Evolutionary conservation across 2,113 vertebrate species (phyloP), one percentile per base, ranked within the genome.

Genomic region (Neomonachus schauinslandi): DNA sequence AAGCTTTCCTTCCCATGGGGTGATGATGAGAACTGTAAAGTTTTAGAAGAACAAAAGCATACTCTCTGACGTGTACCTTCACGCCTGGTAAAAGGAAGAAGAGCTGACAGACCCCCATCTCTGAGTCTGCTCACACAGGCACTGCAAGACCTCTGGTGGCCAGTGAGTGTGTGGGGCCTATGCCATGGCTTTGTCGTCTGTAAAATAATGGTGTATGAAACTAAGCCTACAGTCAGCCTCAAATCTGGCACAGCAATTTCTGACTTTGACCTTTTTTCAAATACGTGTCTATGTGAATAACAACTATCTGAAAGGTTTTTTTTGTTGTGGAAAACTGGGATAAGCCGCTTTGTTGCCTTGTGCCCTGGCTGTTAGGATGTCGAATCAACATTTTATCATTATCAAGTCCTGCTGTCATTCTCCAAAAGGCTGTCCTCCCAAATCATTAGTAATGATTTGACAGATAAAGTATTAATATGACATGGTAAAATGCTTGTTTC

Each of bases 291-390:
- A 26, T 51, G 88, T 91, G 72, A 88, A 80, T 61, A 91, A 80
- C 5, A 71, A 55, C 28, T 57, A 39, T 90, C 85, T 63, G 55
- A 84, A 97, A 65, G 87, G 28, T 36, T 81, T 82, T 81, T 82
- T 42, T 57, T 57, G 19, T 91, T 61, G 49, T 74, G 51, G 63
- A 92, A 98, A 98, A 95, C 46, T 65, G 21, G 94, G 96, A 82
- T 91, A 86, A 84, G 69, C 33, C 31, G 67, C 83, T 69, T 72
- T 81, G 89, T 95, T 91, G 89, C 39, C 92, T 63, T 63, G 74
- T n/a, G 16, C 72, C 15, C 59, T 63, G 19, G 28, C 21, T 89
- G 21, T 87, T 71, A 42, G 18, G 67, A 71, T 31, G 67, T 74
- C 4, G 6, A 46, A 71, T 90, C 71, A 51, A 86, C 55, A 21